Evolutionary conservation across 2,797 vertebrate genomes (phyloP).

Genomic region (Propithecus deckenii): DNA sequence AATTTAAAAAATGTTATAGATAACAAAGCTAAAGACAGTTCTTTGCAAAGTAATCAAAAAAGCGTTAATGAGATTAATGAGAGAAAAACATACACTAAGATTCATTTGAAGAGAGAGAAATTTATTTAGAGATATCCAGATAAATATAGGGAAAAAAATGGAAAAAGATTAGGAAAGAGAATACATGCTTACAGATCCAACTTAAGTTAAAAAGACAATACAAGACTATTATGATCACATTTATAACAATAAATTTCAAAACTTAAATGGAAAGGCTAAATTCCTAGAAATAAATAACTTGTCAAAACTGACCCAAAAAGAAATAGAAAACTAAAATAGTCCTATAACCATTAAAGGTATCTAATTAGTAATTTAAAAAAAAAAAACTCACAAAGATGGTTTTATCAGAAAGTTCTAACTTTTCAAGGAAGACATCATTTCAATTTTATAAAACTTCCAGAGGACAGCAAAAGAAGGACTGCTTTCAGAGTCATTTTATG

Average conservation of each 20-base stretch:
- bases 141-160: not conserved
- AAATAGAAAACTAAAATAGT: slow-evolving; percentile 38
- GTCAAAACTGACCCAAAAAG: slow-evolving; percentile 6
- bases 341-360: not conserved
- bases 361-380: not conserved
- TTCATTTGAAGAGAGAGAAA: not conserved
- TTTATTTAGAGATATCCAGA: not conserved
- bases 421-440: slow-evolving; percentile 7
- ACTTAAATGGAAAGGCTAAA: not conserved
- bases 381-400: not conserved
- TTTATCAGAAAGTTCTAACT: not conserved
- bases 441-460: not conserved
- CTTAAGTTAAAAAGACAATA: not conserved
- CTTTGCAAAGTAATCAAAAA: not conserved
- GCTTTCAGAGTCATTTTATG: not conserved
- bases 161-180: not conserved
- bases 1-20: not conserved
- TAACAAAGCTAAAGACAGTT: not conserved
- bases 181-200: not conserved
- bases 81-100: not conserved
- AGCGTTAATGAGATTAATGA: not conserved
- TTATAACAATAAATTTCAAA: slow-evolving; percentile 15
- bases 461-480: not conserved
- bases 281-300: not conserved
- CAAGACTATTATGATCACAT: not conserved